Evolutionary conservation across 1,140 invertebrate genomes (phyloP).

Genomic region (Trigoniulus corallinus): DNA sequence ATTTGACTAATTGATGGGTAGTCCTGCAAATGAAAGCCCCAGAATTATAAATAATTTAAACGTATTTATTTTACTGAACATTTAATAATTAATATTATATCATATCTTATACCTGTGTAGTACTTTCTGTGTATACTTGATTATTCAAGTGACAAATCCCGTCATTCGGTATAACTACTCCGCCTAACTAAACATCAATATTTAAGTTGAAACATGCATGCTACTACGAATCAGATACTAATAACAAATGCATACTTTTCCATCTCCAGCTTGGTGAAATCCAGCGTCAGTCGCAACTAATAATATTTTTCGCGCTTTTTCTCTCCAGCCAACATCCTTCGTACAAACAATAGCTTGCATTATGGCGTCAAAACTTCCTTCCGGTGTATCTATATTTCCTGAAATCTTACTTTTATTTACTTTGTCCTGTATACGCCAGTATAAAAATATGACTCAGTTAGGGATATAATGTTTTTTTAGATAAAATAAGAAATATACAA

Average conservation of each 20-base stretch:
- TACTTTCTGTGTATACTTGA: constrained; percentile 53
- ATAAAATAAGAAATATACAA: no score
- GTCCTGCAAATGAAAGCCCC: no score
- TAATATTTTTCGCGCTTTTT: constrained; percentile 75
- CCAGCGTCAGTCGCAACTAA: constrained; percentile 96
- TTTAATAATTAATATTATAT: no score
- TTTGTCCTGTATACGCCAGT: no score
- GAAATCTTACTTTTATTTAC: constrained; percentile 67
- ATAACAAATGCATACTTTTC: no score
- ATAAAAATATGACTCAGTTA: no score
- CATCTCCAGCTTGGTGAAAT: constrained; percentile 30
- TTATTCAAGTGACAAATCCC: constrained; percentile 66
- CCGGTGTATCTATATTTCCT: constrained; percentile 92
- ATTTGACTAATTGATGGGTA: constrained; percentile 40
- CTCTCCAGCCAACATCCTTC: constrained; percentile 49
- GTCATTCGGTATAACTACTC: constrained; percentile 86
- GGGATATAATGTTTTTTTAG: no score
- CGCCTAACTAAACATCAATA: no score
- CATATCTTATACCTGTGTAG: constrained; percentile 42
- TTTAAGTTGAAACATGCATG: no score
- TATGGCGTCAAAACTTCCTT: constrained; percentile 97
- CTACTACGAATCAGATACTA: no score
- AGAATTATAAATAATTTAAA: no score
- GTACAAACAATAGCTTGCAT: constrained; percentile 36
- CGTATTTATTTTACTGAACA: no score